Evolutionary conservation across 1,140 invertebrate genomes (phyloP), one percentile per base, ranked within the genome.

Genomic region (Saccostrea glomerata): DNA sequence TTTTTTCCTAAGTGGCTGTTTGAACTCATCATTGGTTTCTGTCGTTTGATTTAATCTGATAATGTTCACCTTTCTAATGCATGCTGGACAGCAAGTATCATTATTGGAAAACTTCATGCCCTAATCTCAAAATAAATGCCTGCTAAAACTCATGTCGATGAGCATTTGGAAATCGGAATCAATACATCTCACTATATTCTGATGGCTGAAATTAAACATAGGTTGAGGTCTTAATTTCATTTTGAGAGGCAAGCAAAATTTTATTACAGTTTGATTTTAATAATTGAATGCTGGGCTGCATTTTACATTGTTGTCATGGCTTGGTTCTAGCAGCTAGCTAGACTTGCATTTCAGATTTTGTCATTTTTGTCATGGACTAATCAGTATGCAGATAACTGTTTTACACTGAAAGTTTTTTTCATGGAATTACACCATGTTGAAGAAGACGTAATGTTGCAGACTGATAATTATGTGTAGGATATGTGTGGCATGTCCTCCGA

Each of bases 81-180:
- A 77, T 77, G 70, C 70, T 30, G 70, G 70, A 77, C 70, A 77
- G 13, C 70, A 77, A 77, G 70, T 77, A 25, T 77, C 70, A 77
- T 77, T 77, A 77, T 30, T 77, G 70, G 70, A 77, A 77, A 77
- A 77, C 23, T 25, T 36, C 70, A 77, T 36, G 70, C 13, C 70
- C 15, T 77, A 77, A 77, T 77, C 70, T 77, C 70, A 36, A 77
- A 77, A 77, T 77, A 77, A 77, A 77, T 77, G 70, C 70, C 70
- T 36, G 3, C 25, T 30, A 77, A 77, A 77, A 36, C 30, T 36
- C 70, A 77, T 77, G 70, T 77, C 25, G 25, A 77, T 77, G 70
- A 77, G 70, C 70, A 30, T 77, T 77, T 77, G 70, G 9, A 15
- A 63, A 30, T 30, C 12, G 30, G 30, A 77, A 77, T 77, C 70